Conservation (phyloP, 2,113 vertebrate genomes). For the Pongo pygmaeus region DNA sequence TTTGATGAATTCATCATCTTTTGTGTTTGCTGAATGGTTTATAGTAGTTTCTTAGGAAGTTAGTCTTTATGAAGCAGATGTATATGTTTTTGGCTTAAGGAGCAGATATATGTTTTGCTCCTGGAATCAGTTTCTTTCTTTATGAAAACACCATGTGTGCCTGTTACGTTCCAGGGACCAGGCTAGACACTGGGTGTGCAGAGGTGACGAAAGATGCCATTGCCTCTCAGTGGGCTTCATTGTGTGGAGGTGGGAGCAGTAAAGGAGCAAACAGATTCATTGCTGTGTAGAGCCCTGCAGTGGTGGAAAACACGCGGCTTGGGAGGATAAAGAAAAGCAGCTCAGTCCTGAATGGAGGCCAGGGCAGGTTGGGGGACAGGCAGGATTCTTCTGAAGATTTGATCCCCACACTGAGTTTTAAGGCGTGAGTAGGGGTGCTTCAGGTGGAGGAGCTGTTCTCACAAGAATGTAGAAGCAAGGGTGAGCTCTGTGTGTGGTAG, state of each 20-base stretch:
- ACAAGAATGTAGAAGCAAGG: accelerated
- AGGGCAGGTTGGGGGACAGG: accelerated
- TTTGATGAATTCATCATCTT: background rate
- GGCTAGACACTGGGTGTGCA: too few species aligned
- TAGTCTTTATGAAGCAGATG: background rate
- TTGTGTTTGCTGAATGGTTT: background rate
- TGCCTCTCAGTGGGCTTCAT: too few species aligned
- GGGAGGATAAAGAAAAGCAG: background rate
- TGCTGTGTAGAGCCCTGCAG: background rate
- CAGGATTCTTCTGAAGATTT: background rate
- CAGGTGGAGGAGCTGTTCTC: too few species aligned
- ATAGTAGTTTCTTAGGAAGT: background rate
- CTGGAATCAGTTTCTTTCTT: background rate
- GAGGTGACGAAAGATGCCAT: background rate
- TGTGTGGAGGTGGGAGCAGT: background rate
- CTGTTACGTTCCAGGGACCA: background rate
- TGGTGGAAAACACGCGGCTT: background rate
- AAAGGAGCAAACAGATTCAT: background rate
- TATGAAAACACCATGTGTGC: accelerated
- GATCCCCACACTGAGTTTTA: background rate
- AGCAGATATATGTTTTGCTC: background rate
- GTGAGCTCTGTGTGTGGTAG: accelerated
- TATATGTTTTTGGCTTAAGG: background rate
- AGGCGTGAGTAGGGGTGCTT: background rate
- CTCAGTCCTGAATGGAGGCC: background rate